Conservation (phyloP, 2,888 invertebrate genomes). For the Hemistola chrysoprasaria region DNA sequence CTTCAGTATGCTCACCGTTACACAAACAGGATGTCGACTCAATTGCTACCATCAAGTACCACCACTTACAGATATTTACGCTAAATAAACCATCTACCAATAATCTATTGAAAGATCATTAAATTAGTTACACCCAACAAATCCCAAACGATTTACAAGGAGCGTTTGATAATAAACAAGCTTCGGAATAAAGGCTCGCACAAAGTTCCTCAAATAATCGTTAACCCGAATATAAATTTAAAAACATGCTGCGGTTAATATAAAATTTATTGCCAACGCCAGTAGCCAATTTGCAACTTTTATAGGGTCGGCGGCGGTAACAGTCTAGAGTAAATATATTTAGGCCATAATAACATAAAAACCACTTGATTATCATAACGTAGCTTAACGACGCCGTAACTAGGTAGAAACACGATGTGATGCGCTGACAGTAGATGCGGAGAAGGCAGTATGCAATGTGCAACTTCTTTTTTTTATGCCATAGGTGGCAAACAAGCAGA, state of each 20-base stretch:
- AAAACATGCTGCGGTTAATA: constrained; percentile 39
- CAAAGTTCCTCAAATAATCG: constrained; percentile 32
- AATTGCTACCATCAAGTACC: constrained; percentile 17
- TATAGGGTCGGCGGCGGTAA: constrained; percentile 34
- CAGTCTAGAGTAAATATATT: constrained; percentile 37
- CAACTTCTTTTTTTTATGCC: no score
- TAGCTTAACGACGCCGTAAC: constrained; percentile 36
- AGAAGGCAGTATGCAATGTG: constrained; percentile 25
- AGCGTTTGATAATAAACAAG: constrained; percentile 37
- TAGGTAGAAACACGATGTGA: constrained; percentile 2
- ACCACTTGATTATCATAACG: constrained; percentile 41
- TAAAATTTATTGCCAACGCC: constrained; percentile 37
- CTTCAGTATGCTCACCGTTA: constrained; percentile 21
- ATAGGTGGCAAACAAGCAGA: no score
- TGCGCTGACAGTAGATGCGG: not conserved
- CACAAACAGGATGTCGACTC: constrained; percentile 27
- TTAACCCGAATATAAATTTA: constrained; percentile 42
- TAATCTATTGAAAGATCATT: constrained; percentile 19
- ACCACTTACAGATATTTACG: constrained; percentile 13
- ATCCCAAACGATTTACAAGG: constrained; percentile 13
- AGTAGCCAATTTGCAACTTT: constrained; percentile 41
- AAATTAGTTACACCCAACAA: constrained; percentile 15
- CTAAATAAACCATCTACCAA: constrained; percentile 5
- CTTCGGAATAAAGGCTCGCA: constrained; percentile 32
- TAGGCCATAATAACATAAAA: constrained; percentile 35